Conservation (phyloP, 2,797 vertebrate genomes). For the Scolopax bukidnonensis region DNA sequence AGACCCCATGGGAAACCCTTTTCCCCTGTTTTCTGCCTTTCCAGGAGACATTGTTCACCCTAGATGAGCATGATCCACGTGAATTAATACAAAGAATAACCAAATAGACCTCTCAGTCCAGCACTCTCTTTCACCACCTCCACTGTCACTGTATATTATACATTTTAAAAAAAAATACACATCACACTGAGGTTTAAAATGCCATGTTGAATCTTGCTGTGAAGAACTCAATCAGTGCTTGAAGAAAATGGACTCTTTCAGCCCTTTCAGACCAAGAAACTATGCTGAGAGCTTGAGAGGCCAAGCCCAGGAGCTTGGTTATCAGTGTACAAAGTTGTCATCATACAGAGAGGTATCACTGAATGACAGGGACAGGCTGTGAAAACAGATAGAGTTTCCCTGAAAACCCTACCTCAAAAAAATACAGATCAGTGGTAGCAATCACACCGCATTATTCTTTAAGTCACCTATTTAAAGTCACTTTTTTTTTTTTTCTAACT, state of each 20-base stretch:
- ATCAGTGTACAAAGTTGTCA: conserved; percentile 55
- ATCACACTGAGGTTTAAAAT: conserved; percentile 35
- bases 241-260: conserved; percentile 17
- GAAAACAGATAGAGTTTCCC: conserved; percentile 51
- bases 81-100: conserved; percentile 18
- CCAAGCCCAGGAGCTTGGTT: conserved; percentile 10
- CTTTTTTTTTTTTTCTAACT: conserved; percentile 45
- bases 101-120: conserved; percentile 7
- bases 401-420: conserved; percentile 13
- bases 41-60: not conserved
- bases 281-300: not conserved
- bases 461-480: conserved; percentile 53
- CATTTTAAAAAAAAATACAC: not conserved
- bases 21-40: not conserved
- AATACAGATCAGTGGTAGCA: not conserved
- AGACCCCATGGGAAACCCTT: not conserved
- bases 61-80: not conserved
- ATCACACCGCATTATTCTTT: conserved; percentile 26
- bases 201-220: not conserved
- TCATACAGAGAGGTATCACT: not conserved
- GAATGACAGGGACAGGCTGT: conserved; percentile 51
- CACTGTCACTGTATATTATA: conserved; percentile 22
- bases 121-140: conserved; percentile 45
- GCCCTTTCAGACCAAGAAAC: not conserved
- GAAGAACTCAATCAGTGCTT: conserved; percentile 17